Evolutionary conservation across 2,797 vertebrate genomes (phyloP), one percentile per base, ranked within the genome.

Genomic region (Propithecus deckenii): DNA sequence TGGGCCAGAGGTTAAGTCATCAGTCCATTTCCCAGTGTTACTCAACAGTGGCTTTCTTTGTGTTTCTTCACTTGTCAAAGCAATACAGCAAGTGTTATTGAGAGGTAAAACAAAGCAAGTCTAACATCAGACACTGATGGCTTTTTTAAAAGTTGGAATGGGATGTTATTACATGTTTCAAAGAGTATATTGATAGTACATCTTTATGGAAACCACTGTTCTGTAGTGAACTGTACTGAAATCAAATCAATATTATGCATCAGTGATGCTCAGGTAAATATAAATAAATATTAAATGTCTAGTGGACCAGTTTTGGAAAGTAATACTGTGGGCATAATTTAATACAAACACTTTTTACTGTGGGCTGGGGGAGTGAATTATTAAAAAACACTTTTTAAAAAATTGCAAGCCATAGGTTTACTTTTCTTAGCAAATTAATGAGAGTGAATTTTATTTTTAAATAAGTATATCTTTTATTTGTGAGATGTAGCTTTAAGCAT

Each of bases 1-100:
- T 17, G 65, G 96, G 94, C 80, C 97, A 86, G 61, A 98, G 98
- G 98, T 98, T 98, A 98, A 98, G 88, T 95, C 75, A 98, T 96
- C 92, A 83, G 85, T 97, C 71, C 85, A 80, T 96, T 97, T 98
- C 97, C 95, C 96, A 41, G 25, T 97, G 87, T 55, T 95, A 43
- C 95, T 65, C 32, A 89, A 98, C 98, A 98, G 81, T 87, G 95
- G 18, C 74, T 11, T 46, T 86, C 98, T 98, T 97, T 98, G 98
- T 98, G 88, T 90, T 2, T 0, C 17, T 57, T 67, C 67, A 72
- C 89, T 96, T 97, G 93, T 91, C 95, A 97, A 92, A 59, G 81
- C 71, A 67, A 84, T 91, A 96, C 91, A 95, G 92, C 95, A 94
- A 97, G 96, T 65, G 92, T 96, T 93, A 95, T 78, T 98, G 97